These are phyloP conservation scores for Nyctereutes procyonoides DNA, from an alignment of 2,113 vertebrate genomes.

Conservation along the genomic window DNA sequence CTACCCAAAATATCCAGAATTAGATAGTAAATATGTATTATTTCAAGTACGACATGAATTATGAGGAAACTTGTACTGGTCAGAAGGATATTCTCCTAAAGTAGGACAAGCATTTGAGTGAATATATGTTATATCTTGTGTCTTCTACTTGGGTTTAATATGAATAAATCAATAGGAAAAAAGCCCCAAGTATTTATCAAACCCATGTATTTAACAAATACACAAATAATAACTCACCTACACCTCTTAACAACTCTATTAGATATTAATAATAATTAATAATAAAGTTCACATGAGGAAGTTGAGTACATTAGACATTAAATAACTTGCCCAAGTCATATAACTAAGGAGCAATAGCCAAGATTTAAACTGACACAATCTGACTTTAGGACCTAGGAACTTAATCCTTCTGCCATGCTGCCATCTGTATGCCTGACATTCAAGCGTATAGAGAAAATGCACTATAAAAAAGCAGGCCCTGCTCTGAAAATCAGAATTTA, in stretches of 20 bases:
- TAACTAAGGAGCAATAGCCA: not conserved
- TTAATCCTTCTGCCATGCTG: not conserved
- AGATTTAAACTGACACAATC: not conserved
- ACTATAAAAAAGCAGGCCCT: not conserved
- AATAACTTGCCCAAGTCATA: not conserved
- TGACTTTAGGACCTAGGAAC: not conserved
- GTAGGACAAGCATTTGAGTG: not conserved
- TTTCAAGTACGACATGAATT: not conserved
- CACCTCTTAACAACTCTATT: not conserved
- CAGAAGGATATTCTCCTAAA: not conserved
- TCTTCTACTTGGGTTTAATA: not conserved
- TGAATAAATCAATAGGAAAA: not conserved
- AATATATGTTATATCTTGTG: not conserved
- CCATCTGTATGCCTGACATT: not conserved
- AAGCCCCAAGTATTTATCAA: not conserved
- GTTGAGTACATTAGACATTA: not conserved
- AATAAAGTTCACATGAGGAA: not conserved
- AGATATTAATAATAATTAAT: not conserved
- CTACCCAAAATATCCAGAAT: not conserved
- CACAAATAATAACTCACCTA: not conserved
- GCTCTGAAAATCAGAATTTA: not conserved
- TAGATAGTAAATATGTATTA: not conserved
- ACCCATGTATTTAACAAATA: not conserved
- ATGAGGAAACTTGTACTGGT: not conserved
- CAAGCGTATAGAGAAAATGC: not conserved